These are phyloP conservation scores for Solenopsis fugax DNA, from an alignment of 1,140 invertebrate species.

Conservation along the genomic window DNA sequence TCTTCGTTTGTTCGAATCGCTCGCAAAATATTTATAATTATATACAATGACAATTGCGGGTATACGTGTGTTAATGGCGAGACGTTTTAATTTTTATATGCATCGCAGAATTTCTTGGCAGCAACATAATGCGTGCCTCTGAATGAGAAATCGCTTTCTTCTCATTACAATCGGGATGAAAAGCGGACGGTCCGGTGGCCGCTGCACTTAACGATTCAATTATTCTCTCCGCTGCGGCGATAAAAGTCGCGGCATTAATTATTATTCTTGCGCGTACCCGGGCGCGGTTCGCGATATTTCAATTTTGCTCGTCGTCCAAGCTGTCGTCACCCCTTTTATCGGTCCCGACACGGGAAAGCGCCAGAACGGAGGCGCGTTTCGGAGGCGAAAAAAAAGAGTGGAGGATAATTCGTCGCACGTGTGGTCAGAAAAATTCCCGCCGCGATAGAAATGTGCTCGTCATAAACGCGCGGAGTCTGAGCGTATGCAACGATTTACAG, in stretches of 20 bases:
- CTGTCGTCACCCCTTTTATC: slow-evolving; percentile 76
- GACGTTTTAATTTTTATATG: background rate
- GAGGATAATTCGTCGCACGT: slow-evolving; percentile 72
- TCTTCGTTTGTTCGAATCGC: background rate
- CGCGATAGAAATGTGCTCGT: slow-evolving; percentile 8
- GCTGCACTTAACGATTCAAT: slow-evolving; percentile 53
- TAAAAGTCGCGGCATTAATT: slow-evolving; percentile 67
- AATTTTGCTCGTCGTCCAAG: slow-evolving; percentile 80
- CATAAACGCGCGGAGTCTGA: slow-evolving; percentile 46
- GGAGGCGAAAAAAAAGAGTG: slow-evolving; percentile 29
- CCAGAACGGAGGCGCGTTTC: slow-evolving; percentile 65
- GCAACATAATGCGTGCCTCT: background rate
- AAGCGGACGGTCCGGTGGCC: slow-evolving; percentile 10
- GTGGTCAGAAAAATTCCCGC: slow-evolving; percentile 73
- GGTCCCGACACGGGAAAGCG: slow-evolving; percentile 52
- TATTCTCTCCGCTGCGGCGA: slow-evolving; percentile 57
- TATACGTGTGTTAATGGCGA: background rate
- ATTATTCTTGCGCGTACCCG: slow-evolving; percentile 67
- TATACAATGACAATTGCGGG: background rate
- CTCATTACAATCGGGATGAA: slow-evolving; percentile 21
- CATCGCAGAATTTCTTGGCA: background rate
- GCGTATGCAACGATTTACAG: slow-evolving; percentile 65
- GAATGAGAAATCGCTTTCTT: slow-evolving; percentile 20
- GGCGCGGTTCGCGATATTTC: slow-evolving; percentile 78
- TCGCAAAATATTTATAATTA: slow-evolving; percentile 4